Evolutionary conservation across 2,113 vertebrate species (phyloP), one percentile per base, ranked within the genome.

Genomic region (Rostratula benghalensis): DNA sequence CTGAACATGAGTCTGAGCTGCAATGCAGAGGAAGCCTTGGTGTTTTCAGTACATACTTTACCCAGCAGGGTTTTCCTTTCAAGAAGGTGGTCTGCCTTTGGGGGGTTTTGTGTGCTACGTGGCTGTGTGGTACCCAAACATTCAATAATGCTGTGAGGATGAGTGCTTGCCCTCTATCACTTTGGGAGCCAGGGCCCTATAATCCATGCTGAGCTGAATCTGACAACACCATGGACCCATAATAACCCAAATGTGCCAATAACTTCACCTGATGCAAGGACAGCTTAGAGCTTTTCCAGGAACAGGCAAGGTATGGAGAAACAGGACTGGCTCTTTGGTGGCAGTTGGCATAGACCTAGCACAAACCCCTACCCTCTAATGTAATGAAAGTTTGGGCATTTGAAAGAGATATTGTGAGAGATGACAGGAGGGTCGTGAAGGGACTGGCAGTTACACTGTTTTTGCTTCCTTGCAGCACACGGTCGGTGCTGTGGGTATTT

Each of bases 21-120:
- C 27, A 56, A 15, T 35, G 33, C 68, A 77, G 76, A 45, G 60
- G 57, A 64, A 83, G 9, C 48, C n/a, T 37, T 22, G 18, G 5
- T 92, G 45, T 57, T 79, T 90, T 60, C 35, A 69, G 18, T 53
- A 56, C 16, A 15, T 37, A 33, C 14, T 91, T 83, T 50, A 73
- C 16, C 25, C 53, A 63, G 3, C 18, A 1, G 27, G 41, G 21
- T n/a, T 74, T 65, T 89, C 21, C 68, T 81, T 45, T 60, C 13
- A 39, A 31, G 79, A 60, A 56, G 61, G 9, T 1, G 25, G 4
- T 53, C 39, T 78, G 0, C 5, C 16, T 35, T 35, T 50, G 43
- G 51, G 54, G 1, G 0, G 15, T 56, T 50, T 14, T 74, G n/a
- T 43, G 28, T 77, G 63, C 67, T 30, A 5, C 0, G 0, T 80